Evolutionary conservation across 2,113 vertebrate genomes (phyloP).

Genomic region (Nettapus auritus): DNA sequence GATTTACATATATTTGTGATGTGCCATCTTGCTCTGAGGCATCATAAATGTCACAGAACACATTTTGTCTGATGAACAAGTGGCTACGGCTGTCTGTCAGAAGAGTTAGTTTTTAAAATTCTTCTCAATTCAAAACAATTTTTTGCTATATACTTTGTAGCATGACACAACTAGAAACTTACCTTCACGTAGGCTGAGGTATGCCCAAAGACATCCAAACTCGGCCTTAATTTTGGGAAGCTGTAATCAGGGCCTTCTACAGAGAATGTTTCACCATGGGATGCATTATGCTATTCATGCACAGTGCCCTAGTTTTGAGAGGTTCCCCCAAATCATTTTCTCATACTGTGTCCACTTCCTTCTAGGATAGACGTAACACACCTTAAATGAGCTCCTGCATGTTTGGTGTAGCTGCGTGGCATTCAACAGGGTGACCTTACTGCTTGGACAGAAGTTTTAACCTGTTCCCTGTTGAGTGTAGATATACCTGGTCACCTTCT

Average conservation of each 20-base stretch:
- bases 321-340: neutral
- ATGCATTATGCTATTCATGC: neutral
- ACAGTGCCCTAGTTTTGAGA: neutral
- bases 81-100: neutral
- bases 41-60: neutral
- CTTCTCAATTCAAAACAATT: neutral
- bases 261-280: neutral
- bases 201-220: neutral
- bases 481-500: no score
- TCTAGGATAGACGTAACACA: neutral
- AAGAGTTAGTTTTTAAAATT: neutral
- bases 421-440: no score
- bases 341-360: neutral
- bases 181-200: neutral
- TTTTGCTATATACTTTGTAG: neutral
- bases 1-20: neutral
- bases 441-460: no score
- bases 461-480: no score
- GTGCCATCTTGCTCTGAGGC: neutral
- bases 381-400: neutral
- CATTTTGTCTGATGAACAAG: neutral
- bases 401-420: no score
- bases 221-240: neutral
- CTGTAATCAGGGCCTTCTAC: neutral
- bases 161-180: neutral